These are phyloP conservation scores for Microplitis manilae DNA, from an alignment of 2,888 invertebrate species.

Conservation along the genomic window DNA sequence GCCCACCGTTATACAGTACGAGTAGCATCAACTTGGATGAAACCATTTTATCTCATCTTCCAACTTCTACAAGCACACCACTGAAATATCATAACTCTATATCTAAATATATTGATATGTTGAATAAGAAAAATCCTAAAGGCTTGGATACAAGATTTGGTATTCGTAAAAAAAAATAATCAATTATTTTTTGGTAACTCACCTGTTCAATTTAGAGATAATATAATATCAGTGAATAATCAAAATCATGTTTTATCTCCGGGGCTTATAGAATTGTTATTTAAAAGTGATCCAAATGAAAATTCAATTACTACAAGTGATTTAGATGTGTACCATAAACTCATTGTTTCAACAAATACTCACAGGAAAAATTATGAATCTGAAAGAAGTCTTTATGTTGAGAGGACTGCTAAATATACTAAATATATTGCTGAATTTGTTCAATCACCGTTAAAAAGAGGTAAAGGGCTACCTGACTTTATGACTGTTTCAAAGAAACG, in stretches of 20 bases:
- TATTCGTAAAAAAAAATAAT: not conserved
- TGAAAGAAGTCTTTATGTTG: slow-evolving; percentile 6
- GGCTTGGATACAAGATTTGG: not conserved
- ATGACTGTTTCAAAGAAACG: too few relatives aligned
- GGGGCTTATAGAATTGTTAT: slow-evolving; percentile 19
- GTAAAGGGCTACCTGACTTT: too few relatives aligned
- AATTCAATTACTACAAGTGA: slow-evolving; percentile 22
- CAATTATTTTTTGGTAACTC: not conserved
- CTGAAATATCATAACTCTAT: too few relatives aligned
- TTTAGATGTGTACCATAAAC: slow-evolving; percentile 1
- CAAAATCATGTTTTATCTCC: not conserved
- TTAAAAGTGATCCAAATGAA: slow-evolving; percentile 40
- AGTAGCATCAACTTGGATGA: too few relatives aligned
- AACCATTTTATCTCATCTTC: too few relatives aligned
- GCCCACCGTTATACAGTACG: too few relatives aligned
- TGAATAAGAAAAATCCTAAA: too few relatives aligned
- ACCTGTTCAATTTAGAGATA: not conserved
- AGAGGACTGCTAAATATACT: too few relatives aligned
- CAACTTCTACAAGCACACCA: too few relatives aligned
- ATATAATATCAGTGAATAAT: not conserved
- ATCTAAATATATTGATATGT: too few relatives aligned
- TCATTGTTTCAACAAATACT: slow-evolving; percentile 46
- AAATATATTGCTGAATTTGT: too few relatives aligned
- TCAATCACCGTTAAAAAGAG: too few relatives aligned
- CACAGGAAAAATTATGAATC: slow-evolving; percentile 42